Base-by-base conservation (phyloP, 2,888 invertebrate genomes). In the Himalopsyche kuldschensis region DNA sequence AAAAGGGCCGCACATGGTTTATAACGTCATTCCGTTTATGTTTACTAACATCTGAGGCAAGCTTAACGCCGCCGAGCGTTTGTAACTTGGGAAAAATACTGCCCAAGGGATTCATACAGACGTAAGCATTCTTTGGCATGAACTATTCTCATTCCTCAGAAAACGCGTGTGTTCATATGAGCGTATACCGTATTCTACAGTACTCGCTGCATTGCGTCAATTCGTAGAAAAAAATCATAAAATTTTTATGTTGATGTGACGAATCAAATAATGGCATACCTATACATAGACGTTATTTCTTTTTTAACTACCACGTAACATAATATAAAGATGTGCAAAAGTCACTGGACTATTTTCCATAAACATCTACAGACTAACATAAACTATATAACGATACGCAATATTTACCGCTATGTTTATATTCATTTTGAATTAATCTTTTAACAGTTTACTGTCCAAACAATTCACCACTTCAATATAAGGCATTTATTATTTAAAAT, bases 71-170 rank as follows among this genome's bases (percentile, higher is more conserved):
- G 32, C 55, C 30, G 30, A 35, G 79, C 69, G 75, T 41, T 41
- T 30, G 32, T 30, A 31, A 63, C 35, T 35, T 80, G 77, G 83
- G 41, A 84, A 81, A 79, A 80, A 82, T 84, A 80, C 81, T 46
- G 47, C 85, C 83, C 83, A 24, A 17, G 85, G 83, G 85, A 84
- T 31, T 82, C 35, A 24, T 83, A 75, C 69, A 75, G 78, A 48
- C 31, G 77, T 81, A 79, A 63, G 75, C 63, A 76, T 80, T 82
- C 75, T 82, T 82, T 79, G 63, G 55, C 79, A 69, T 69, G 69
- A 69, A 27, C 69, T 69, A 27, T 27, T 69, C 69, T 30, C 69
- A 69, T 69, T 69, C 69, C 69, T 69, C 69, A 69, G 69, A 69
- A 69, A 69, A 69, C 69, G 69, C 69, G 69, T 69, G 69, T 69